Evolutionary conservation across 2,888 invertebrate species (phyloP).

Genomic region (Microplitis manilae): DNA sequence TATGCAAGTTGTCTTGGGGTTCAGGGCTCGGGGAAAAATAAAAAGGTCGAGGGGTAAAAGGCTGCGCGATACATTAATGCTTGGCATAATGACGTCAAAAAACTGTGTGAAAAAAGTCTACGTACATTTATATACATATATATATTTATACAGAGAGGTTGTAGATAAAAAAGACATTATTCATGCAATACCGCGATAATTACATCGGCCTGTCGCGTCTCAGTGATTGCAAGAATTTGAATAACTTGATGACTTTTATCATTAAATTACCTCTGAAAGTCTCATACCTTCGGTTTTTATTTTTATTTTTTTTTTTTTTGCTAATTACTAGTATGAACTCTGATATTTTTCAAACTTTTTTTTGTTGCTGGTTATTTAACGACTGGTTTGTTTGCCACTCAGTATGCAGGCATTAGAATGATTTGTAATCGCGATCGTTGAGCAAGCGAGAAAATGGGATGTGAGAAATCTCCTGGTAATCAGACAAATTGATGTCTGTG

Average conservation of each 20-base stretch:
- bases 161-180: conserved; percentile 69
- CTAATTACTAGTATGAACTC: conserved; percentile 31
- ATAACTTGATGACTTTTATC: conserved; percentile 43
- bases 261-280: conserved; percentile 2
- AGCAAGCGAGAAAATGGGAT: neutral
- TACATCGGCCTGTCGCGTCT: conserved; percentile 56
- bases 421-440: neutral
- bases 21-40: conserved; percentile 25
- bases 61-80: conserved; percentile 66
- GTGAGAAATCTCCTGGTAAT: conserved; percentile 34
- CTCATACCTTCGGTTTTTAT: neutral
- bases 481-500: conserved; percentile 51
- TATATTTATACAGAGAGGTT: neutral
- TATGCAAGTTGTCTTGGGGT: conserved; percentile 29
- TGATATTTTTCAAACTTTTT: neutral
- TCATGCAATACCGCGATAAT: conserved; percentile 65
- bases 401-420: too few relatives aligned
- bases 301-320: conserved; percentile 44
- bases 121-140: neutral
- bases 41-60: conserved; percentile 25
- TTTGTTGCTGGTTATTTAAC: too few relatives aligned
- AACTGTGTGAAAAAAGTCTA: conserved; percentile 24
- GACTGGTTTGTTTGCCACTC: too few relatives aligned
- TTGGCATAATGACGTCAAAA: conserved; percentile 62
- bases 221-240: conserved; percentile 45